phyloP scores from a whole-genome alignment of 2,113 vertebrate genomes.

The Oreochromis spilurus region DNA sequence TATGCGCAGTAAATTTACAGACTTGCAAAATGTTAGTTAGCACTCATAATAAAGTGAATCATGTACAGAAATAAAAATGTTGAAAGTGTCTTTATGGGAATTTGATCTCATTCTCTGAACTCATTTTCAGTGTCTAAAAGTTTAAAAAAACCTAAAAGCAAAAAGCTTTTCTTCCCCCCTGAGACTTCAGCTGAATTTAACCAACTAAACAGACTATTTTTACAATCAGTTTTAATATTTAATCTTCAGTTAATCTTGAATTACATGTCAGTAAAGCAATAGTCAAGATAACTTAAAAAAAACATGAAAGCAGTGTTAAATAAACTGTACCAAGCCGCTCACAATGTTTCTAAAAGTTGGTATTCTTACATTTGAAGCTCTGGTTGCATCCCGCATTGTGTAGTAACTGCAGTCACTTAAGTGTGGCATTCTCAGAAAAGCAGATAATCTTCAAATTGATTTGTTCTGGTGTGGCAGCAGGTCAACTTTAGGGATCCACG shows the following conservation, averaged over 20 bases:
- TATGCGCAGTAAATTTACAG: background rate
- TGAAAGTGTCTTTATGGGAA: background rate
- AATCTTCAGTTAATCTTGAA: background rate
- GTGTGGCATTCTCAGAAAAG: conserved; percentile 75
- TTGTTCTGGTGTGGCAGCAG: conserved; percentile 39
- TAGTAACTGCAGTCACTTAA: conserved; percentile 78
- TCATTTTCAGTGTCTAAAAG: background rate
- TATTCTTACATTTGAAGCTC: conserved; percentile 75
- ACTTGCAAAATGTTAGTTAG: background rate
- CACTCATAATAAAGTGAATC: background rate
- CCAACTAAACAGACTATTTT: background rate
- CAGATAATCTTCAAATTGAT: conserved; percentile 32
- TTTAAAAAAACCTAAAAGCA: background rate
- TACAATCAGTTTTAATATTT: background rate
- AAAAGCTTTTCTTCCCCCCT: background rate
- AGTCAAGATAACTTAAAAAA: background rate
- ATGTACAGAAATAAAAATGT: background rate
- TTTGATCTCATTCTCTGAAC: background rate
- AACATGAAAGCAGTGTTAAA: background rate
- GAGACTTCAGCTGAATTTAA: background rate
- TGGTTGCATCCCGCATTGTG: conserved; percentile 72
- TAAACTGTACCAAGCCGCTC: background rate
- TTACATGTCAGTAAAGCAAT: background rate
- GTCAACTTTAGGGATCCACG: conserved; percentile 40
- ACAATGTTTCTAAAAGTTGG: background rate